Conservation (phyloP, 2,113 vertebrate genomes). For the Lonchura striata region DNA sequence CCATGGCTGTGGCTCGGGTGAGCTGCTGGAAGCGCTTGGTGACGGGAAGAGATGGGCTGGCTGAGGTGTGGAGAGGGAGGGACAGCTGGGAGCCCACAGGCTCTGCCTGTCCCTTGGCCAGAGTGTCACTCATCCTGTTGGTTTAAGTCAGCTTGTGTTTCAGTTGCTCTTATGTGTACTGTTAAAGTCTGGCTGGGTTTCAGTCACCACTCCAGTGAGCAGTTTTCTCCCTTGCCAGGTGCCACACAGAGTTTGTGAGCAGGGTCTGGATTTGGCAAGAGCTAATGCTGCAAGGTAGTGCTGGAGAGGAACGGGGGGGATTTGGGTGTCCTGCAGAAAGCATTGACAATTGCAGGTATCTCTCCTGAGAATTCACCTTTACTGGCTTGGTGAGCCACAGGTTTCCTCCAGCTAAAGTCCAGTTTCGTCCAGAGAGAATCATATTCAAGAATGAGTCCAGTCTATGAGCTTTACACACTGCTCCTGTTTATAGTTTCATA, state of each 20-base stretch:
- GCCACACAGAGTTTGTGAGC: not conserved
- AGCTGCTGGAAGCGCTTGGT: not conserved
- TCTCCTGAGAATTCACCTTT: not conserved
- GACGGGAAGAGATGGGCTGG: not conserved
- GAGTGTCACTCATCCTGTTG: not conserved
- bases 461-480: not conserved
- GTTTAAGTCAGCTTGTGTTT: not conserved
- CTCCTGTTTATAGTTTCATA: not conserved
- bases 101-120: not conserved
- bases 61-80: not conserved
- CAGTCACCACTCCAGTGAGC: not conserved
- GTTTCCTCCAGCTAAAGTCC: not conserved
- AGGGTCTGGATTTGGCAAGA: not conserved
- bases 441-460: not conserved
- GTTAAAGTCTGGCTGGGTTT: not conserved
- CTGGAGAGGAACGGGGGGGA: not conserved
- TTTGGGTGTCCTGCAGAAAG: not conserved
- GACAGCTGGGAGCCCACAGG: not conserved
- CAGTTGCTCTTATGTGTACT: not conserved
- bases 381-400: not conserved
- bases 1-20: rapidly evolving
- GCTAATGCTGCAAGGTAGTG: not conserved
- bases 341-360: not conserved
- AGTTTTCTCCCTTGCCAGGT: not conserved
- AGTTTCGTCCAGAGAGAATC: not conserved